Evolutionary conservation across 1,140 invertebrate genomes (phyloP).

Genomic region (Macrostomum lignano): DNA sequence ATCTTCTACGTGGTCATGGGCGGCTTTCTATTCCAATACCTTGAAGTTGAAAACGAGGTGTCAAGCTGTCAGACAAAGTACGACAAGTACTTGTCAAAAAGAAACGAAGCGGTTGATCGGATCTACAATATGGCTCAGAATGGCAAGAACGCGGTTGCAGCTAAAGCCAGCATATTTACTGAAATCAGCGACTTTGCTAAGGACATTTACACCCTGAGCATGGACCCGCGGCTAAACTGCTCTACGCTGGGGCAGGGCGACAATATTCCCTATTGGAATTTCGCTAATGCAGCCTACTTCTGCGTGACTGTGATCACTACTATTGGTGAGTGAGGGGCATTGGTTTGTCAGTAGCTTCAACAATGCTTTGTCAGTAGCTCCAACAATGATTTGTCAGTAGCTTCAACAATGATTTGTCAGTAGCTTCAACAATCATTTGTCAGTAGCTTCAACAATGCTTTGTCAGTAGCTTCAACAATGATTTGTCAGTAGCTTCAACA

Average conservation of each 20-base stretch:
- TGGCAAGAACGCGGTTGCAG: too few relatives aligned
- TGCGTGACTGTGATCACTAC: slow-evolving; percentile 79
- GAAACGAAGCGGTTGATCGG: slow-evolving; percentile 1
- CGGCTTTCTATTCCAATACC: slow-evolving; percentile 59
- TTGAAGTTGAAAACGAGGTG: slow-evolving; percentile 40
- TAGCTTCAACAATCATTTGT: too few relatives aligned
- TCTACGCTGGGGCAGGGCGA: not conserved
- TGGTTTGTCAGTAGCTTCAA: not conserved
- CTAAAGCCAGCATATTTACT: too few relatives aligned
- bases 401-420: too few relatives aligned
- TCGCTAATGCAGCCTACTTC: slow-evolving; percentile 52
- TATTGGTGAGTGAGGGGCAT: slow-evolving; percentile 43
- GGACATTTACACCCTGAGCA: not conserved
- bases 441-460: too few relatives aligned
- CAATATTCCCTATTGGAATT: slow-evolving; percentile 36
- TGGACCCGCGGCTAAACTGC: not conserved
- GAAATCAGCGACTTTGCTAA: too few relatives aligned
- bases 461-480: too few relatives aligned
- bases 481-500: too few relatives aligned
- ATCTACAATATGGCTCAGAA: too few relatives aligned
- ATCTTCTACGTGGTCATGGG: slow-evolving; percentile 59
- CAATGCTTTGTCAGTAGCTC: not conserved
- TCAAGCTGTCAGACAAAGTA: slow-evolving; percentile 6
- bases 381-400: too few relatives aligned
- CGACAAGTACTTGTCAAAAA: not conserved